These are phyloP conservation scores for Esox lucius DNA, from an alignment of 2,797 vertebrate species.

Conservation along the genomic window DNA sequence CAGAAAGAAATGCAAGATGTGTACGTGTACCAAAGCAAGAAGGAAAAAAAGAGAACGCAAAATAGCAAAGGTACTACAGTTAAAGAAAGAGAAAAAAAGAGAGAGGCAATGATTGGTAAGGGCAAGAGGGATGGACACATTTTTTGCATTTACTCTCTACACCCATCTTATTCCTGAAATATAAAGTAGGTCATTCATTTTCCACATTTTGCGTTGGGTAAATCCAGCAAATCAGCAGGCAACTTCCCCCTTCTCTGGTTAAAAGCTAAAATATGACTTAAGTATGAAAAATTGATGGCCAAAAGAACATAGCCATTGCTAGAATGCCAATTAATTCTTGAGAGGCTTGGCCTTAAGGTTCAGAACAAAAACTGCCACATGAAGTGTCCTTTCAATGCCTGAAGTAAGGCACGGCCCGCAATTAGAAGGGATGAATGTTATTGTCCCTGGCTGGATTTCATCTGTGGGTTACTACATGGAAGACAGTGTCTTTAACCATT, in stretches of 20 bases:
- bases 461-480: too few relatives aligned
- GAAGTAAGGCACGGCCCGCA: conserved; percentile 13
- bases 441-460: too few relatives aligned
- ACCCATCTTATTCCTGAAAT: conserved; percentile 21
- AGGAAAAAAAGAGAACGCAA: neutral
- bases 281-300: conserved; percentile 56
- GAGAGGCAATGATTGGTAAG: neutral
- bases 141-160: conserved; percentile 31
- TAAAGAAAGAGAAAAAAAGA: neutral
- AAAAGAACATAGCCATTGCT: conserved; percentile 42
- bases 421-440: too few relatives aligned
- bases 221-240: conserved; percentile 45
- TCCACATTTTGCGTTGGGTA: conserved; percentile 42
- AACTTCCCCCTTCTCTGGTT: conserved; percentile 30
- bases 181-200: conserved; percentile 56
- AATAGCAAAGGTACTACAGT: neutral
- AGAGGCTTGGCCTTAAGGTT: conserved; percentile 32
- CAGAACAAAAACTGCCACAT: conserved; percentile 35
- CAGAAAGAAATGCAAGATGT: conserved; percentile 1
- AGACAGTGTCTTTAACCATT: too few relatives aligned
- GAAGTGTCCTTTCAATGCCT: conserved; percentile 30
- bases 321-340: conserved; percentile 58
- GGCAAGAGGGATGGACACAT: conserved; percentile 27
- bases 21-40: conserved; percentile 35
- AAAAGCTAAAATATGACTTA: conserved; percentile 37